Conservation (phyloP, 2,113 vertebrate species). For the Egretta garzetta region DNA sequence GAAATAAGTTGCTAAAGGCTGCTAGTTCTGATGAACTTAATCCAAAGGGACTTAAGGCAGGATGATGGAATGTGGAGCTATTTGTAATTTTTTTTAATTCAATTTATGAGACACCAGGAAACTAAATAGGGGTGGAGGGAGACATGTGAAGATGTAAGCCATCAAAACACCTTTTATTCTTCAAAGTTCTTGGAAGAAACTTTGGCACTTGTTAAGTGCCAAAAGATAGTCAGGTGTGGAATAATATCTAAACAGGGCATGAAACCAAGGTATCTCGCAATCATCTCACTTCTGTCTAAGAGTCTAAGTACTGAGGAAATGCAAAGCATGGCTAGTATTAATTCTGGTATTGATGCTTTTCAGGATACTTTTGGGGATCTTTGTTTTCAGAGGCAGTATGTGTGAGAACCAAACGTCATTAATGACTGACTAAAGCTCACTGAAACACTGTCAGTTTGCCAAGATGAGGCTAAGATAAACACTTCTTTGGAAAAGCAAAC, state of each 20-base stretch:
- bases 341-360: neutral
- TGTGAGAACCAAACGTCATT: neutral
- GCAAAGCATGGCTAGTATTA: neutral
- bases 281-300: neutral
- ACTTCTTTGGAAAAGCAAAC: neutral
- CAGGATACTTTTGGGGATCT: neutral
- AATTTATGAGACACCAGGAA: neutral
- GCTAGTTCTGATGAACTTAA: neutral
- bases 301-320: neutral
- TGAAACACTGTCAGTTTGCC: rapidly evolving
- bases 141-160: neutral
- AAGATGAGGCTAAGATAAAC: neutral
- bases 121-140: neutral
- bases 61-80: neutral
- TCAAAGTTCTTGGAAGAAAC: neutral
- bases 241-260: neutral
- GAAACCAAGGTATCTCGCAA: rapidly evolving
- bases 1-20: neutral
- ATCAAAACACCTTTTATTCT: neutral
- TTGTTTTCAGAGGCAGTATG: neutral
- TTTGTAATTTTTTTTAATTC: neutral
- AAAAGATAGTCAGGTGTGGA: neutral
- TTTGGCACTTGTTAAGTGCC: too few relatives aligned
- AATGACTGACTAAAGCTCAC: neutral
- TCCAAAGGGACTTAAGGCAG: neutral